Conservation (phyloP, 2,888 invertebrate genomes). For the Dinocampus coccinellae region DNA sequence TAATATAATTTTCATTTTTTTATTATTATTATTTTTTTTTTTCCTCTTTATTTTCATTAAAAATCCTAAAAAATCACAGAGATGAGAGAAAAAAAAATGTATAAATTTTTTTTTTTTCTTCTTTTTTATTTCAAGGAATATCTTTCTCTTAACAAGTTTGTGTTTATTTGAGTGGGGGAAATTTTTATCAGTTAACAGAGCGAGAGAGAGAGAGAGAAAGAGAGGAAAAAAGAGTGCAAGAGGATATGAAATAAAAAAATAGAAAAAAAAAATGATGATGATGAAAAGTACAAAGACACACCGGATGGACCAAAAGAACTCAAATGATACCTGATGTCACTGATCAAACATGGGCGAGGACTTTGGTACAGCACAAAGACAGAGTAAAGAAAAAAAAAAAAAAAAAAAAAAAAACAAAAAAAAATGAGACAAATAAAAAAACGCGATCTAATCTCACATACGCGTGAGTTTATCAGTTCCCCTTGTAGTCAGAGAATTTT, state of each 20-base stretch:
- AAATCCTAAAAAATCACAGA: no score
- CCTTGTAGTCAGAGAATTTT: conserved; percentile 7
- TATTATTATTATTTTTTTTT: no score
- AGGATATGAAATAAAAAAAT: conserved; percentile 7
- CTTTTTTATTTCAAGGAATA: no score
- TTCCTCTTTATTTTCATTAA: no score
- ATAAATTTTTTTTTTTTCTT: no score
- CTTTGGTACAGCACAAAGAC: conserved; percentile 20
- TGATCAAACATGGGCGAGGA: conserved; percentile 66
- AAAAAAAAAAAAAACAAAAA: background rate
- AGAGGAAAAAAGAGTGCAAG: background rate
- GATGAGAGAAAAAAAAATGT: no score
- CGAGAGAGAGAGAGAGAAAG: no score
- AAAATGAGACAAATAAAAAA: conserved; percentile 55
- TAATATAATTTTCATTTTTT: background rate
- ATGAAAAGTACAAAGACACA: no score
- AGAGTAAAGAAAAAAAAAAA: conserved; percentile 50
- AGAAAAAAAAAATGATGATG: no score
- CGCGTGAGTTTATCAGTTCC: conserved; percentile 52
- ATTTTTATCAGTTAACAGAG: no score
- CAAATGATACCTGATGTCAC: conserved; percentile 51
- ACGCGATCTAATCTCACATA: conserved; percentile 61
- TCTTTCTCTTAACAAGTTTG: no score
- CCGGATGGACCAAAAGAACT: conserved; percentile 63
- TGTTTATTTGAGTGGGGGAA: no score